phyloP scores from a whole-genome alignment of 1,140 invertebrate genomes.

The Neodiprion virginianus region DNA sequence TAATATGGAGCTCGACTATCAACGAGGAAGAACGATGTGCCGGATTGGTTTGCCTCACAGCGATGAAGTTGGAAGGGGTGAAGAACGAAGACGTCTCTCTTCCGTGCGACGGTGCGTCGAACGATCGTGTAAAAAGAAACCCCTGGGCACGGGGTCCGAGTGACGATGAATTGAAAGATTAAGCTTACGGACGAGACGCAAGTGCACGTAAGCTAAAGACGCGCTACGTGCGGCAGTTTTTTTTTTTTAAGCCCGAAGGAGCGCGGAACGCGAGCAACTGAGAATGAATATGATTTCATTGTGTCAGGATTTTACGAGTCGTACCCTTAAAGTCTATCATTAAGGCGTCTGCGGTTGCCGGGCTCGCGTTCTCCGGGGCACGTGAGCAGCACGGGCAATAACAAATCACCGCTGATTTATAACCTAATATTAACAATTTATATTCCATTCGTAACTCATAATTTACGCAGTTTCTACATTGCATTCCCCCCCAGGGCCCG shows the following conservation, averaged over 20 bases:
- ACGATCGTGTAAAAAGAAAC: background rate
- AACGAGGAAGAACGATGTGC: conserved; percentile 22
- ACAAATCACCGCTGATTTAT: conserved; percentile 55
- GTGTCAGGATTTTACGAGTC: conserved; percentile 58
- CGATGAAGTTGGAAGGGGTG: too few relatives aligned
- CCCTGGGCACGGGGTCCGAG: background rate
- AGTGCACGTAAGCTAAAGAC: background rate
- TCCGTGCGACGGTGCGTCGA: too few relatives aligned
- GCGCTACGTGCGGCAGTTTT: too few relatives aligned
- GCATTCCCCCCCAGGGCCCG: background rate
- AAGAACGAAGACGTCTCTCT: too few relatives aligned
- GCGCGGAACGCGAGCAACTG: background rate
- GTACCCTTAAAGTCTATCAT: conserved; percentile 55
- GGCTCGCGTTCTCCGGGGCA: conserved; percentile 32
- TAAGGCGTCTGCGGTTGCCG: conserved; percentile 44
- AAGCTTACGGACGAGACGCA: background rate
- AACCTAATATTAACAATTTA: conserved; percentile 56
- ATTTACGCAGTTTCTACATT: background rate
- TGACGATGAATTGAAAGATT: background rate
- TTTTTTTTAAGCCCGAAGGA: background rate
- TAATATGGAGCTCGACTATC: conserved; percentile 28
- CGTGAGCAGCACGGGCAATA: conserved; percentile 29
- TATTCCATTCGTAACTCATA: conserved; percentile 45
- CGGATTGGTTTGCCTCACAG: too few relatives aligned
- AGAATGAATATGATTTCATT: conserved; percentile 52